Conservation (phyloP, 2,888 invertebrate species). For the Mystacides longicornis region DNA sequence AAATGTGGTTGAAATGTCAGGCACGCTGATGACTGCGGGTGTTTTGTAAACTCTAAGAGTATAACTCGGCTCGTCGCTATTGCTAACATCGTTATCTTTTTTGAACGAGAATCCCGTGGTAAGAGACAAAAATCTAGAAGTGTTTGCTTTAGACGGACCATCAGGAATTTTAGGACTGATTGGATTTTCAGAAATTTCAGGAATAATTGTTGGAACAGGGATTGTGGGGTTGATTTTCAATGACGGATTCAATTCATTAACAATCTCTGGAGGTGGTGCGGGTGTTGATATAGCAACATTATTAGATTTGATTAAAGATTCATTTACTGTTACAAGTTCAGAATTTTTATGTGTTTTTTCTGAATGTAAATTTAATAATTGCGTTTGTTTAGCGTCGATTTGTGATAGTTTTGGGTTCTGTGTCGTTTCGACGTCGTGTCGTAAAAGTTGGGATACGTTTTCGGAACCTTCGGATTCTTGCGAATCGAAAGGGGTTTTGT, state of each 20-base stretch:
- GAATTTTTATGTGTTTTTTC: neutral
- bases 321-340: constrained; percentile 27
- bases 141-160: constrained; percentile 12
- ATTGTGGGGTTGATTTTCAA: neutral
- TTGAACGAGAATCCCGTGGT: constrained; percentile 46
- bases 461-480: neutral
- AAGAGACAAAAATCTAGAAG: constrained; percentile 33
- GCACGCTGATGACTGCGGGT: constrained; percentile 10
- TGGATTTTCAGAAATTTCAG: neutral
- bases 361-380: too few species aligned
- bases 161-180: neutral
- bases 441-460: neutral
- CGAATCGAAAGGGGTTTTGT: neutral
- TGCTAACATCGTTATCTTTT: constrained; percentile 17
- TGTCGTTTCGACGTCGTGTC: neutral
- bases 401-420: neutral
- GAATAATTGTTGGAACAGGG: neutral
- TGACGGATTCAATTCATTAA: constrained; percentile 12
- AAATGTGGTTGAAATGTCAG: neutral
- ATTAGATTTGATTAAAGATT: constrained; percentile 14
- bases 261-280: neutral
- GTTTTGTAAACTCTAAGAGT: constrained; percentile 22
- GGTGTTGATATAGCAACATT: neutral
- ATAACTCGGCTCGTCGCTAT: constrained; percentile 16
- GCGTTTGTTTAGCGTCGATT: too few species aligned